Evolutionary conservation across 1,140 invertebrate species (phyloP), one percentile per base, ranked within the genome.

Genomic region (Argopecten irradians): DNA sequence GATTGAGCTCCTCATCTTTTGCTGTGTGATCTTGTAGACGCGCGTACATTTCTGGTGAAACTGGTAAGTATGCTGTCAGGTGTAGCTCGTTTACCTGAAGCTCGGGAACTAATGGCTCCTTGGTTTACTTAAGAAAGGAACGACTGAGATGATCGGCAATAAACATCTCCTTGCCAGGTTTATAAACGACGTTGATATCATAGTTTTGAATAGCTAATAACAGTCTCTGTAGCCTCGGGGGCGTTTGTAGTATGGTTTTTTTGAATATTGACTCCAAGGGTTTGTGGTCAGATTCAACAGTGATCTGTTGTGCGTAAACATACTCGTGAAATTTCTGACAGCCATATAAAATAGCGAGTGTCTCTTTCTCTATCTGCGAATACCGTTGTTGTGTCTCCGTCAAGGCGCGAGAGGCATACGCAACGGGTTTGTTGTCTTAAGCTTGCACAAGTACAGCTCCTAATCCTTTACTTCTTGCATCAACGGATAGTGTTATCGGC

Each of bases 301-400:
- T 87, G 0, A 92, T 35, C 33, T 88, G 33, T 46, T 95, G 94
- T 0, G 90, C 90, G 85, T 85, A 90, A 7, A 89, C 39, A 88
- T 91, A 91, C 13, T 87, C 41, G 87, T 46, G 43, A 22, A 46
- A 92, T 35, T 89, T 89, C 7, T 95, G 92, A 1, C 94, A 92
- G 2, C 93, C 92, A 90, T 95, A 96, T 2, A 96, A 93, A 35
- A 96, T 95, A 3, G 96, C 95, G 1, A 96, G 91, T 5, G 95
- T 92, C 91, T 96, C 95, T 87, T 95, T 94, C 86, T 96, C 95
- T 1, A 96, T 94, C 92, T 96, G 95, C 28, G 93, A 93, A 88
- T 96, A 96, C 36, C 95, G 95, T 82, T 90, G 16, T 91, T 96
- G 94, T 41, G 93, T 93, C n/a, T 88, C 13, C 7, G 94, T 95